Percentiles rank a stretch among this genome's conserved stretches.
phyloP scores from a whole-genome alignment of 2,888 invertebrate species.

The Nysson spinosus region DNA sequence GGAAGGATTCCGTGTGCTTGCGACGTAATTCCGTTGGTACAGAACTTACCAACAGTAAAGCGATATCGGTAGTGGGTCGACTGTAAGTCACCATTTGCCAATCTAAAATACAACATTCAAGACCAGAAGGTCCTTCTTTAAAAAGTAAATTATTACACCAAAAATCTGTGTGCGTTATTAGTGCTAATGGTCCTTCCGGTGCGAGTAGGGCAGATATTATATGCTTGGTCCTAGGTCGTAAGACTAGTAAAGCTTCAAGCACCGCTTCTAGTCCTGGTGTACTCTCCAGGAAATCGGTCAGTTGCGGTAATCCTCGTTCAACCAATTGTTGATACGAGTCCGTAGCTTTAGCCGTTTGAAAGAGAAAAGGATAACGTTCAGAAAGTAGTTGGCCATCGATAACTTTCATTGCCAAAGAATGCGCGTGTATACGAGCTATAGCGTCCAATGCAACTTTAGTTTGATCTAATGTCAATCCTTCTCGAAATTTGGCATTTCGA shows the following conservation, averaged over 20 bases:
- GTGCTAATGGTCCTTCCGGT: slow-evolving; percentile 85
- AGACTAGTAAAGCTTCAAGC: slow-evolving; percentile 80
- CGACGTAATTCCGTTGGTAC: slow-evolving; percentile 85
- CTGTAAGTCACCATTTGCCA: slow-evolving; percentile 92
- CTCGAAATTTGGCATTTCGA: slow-evolving; percentile 83
- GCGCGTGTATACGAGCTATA: slow-evolving; percentile 85
- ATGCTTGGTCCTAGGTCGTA: slow-evolving; percentile 84
- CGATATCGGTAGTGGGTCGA: slow-evolving; percentile 88
- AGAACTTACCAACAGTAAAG: slow-evolving; percentile 85
- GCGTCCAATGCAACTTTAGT: slow-evolving; percentile 85
- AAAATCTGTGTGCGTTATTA: slow-evolving; percentile 90
- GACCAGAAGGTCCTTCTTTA: slow-evolving; percentile 71
- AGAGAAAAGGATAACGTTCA: slow-evolving; percentile 83
- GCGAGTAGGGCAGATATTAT: slow-evolving; percentile 85
- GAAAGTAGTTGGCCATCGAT: slow-evolving; percentile 79
- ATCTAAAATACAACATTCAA: slow-evolving; percentile 85
- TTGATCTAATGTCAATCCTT: slow-evolving; percentile 83
- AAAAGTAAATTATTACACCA: slow-evolving; percentile 90
- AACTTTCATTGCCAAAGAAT: slow-evolving; percentile 83
- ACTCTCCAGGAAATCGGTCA: slow-evolving; percentile 84
- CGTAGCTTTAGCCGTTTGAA: slow-evolving; percentile 87
- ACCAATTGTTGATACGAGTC: slow-evolving; percentile 89
- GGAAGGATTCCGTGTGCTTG: slow-evolving; percentile 81
- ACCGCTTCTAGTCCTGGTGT: slow-evolving; percentile 83
- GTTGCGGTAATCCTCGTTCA: slow-evolving; percentile 86